Evolutionary conservation across 2,888 invertebrate species (phyloP), one percentile per base, ranked within the genome.

Genomic region (Pseudanteris insignis): DNA sequence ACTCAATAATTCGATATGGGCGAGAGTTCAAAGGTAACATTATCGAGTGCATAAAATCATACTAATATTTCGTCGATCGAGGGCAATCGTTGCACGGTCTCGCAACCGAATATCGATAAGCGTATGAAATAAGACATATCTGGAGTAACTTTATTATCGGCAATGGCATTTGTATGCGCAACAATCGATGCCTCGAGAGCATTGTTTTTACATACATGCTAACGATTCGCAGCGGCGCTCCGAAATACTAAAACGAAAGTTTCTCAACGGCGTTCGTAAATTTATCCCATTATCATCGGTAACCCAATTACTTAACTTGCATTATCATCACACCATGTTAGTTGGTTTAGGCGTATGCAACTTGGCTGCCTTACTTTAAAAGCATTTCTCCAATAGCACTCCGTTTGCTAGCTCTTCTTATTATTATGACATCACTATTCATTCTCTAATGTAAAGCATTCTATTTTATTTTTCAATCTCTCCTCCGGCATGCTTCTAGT

Each of bases 401-500:
- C 46, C 11, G 41, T 47, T 34, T 30, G 12, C 30, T 18, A 15
- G 15, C 30, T 57, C 32, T 36, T 28, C 37, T 37, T n/a, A n/a
- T 26, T 26, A n/a, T 26, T 26, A 26, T 21, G 41, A 18, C 32
- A 30, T 48, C 37, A 24, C 41, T 32, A 57, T 57, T 57, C 57
- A 57, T 57, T 57, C 25, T 43, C 11, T 50, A 58, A 58, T 58
- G 57, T 38, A 58, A 43, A 44, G 28, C 43, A 38, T 48, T 58
- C 50, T 58, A 41, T 50, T 58, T 57, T 43, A 50, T 55, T 57
- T 55, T 57, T 26, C 9, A 43, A 48, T 28, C 37, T 48, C 14
- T 36, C 18, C 9, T 25, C 13, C 15, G 26, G 21, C 10, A 13
- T 28, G 24, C 32, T 57, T 6, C n/a, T 43, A 36, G 47, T 55